A percentile compares a stretch with the other conserved stretches of the same genome.
Conservation (phyloP, 2,888 invertebrate species). For the Hemistola chrysoprasaria region DNA sequence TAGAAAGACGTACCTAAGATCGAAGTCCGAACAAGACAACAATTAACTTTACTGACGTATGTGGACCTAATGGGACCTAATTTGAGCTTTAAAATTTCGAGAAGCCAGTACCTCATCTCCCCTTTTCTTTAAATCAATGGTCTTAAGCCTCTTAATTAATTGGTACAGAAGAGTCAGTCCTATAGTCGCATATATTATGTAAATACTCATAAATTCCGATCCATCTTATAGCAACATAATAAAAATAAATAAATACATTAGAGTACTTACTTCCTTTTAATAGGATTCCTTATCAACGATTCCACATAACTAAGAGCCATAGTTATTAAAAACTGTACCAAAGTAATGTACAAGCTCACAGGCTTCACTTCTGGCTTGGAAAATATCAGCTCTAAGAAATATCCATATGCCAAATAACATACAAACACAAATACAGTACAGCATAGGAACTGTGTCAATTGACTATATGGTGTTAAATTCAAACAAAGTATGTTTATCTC, state of each 20-base stretch:
- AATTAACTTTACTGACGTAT: no score
- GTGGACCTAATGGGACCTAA: no score
- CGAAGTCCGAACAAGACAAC: no score
- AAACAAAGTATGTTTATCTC: slow-evolving; percentile 87
- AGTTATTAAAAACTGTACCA: slow-evolving; percentile 95
- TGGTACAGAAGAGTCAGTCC: no score
- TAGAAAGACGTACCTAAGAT: no score
- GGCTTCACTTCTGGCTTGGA: slow-evolving; percentile 94
- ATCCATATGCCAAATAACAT: slow-evolving; percentile 95
- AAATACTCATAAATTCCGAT: no score
- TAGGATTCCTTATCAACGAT: slow-evolving; percentile 83
- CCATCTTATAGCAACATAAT: no score
- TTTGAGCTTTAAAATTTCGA: no score
- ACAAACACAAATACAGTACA: slow-evolving; percentile 92
- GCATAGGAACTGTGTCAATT: slow-evolving; percentile 87
- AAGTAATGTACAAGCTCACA: slow-evolving; percentile 95
- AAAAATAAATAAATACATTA: slow-evolving; percentile 1
- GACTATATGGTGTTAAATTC: slow-evolving; percentile 85
- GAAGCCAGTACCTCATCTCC: no score
- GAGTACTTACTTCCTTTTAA: slow-evolving; percentile 78
- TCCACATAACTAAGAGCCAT: slow-evolving; percentile 91
- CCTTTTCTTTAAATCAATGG: no score
- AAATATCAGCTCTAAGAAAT: slow-evolving; percentile 95
- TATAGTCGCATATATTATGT: no score
- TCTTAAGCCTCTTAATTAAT: no score